A percentile compares a stretch with the other conserved stretches of the same genome.
Evolutionary conservation across 1,140 invertebrate species (phyloP).

Genomic region (Protaetia brevitarsis): DNA sequence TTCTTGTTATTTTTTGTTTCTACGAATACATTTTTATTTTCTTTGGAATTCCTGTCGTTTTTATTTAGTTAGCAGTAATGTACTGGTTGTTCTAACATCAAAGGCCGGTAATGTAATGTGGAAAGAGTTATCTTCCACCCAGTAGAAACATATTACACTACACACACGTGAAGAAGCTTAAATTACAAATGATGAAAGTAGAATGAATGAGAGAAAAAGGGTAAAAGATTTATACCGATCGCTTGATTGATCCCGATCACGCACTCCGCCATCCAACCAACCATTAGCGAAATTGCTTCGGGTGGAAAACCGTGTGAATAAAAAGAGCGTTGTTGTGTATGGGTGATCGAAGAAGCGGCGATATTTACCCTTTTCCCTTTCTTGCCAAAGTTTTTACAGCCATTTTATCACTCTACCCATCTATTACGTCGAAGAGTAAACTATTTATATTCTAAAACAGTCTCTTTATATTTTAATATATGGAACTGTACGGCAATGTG

Average conservation of each 20-base stretch:
- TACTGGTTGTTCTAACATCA: too few species aligned
- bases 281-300: slow-evolving; percentile 14
- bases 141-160: too few species aligned
- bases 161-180: background rate
- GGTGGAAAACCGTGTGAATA: background rate
- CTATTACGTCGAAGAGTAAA: background rate
- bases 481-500: too few species aligned
- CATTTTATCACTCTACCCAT: background rate
- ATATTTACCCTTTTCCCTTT: background rate
- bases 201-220: background rate
- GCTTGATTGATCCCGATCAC: slow-evolving; percentile 10
- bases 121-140: too few species aligned
- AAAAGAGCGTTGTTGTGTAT: slow-evolving; percentile 2
- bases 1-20: too few species aligned
- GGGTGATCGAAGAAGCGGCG: background rate
- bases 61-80: too few species aligned
- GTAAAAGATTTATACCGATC: background rate
- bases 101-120: too few species aligned
- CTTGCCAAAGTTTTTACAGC: background rate
- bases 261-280: background rate
- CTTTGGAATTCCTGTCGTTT: too few species aligned
- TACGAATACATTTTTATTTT: too few species aligned
- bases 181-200: background rate
- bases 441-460: background rate
- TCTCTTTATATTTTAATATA: too few species aligned